Percentiles rank a stretch among this genome's conserved stretches.
Evolutionary conservation across 2,888 invertebrate genomes (phyloP).

Genomic region (Zygaena filipendulae): DNA sequence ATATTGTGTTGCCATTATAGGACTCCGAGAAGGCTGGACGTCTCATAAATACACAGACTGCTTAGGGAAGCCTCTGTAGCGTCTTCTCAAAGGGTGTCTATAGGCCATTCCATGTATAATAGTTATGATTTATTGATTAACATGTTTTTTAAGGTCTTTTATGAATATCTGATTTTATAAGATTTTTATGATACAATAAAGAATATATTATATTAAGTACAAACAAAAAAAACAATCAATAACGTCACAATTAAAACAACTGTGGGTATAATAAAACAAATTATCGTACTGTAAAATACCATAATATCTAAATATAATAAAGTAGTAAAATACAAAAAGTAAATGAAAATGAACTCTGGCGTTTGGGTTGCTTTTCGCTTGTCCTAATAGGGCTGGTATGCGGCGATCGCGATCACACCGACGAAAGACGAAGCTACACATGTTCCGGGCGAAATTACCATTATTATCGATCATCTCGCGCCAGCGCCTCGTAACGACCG

Average conservation of each 20-base stretch:
- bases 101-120: too few species aligned
- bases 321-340: too few species aligned
- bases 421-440: conserved; percentile 55
- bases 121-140: too few species aligned
- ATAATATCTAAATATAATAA: too few species aligned
- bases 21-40: conserved; percentile 46
- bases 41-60: conserved; percentile 53
- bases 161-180: too few species aligned
- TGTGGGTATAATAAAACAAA: too few species aligned
- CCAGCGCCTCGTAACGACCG: conserved; percentile 57
- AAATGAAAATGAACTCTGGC: conserved; percentile 26
- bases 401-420: conserved; percentile 45
- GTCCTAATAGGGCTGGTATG: conserved; percentile 53
- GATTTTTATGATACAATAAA: too few species aligned
- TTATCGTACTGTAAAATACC: too few species aligned
- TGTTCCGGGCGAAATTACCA: conserved; percentile 61
- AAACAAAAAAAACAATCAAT: too few species aligned
- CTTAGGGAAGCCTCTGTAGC: conserved; percentile 26
- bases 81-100: conserved; percentile 29
- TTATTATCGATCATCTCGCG: conserved; percentile 67
- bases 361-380: conserved; percentile 38
- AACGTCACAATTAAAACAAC: too few species aligned
- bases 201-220: too few species aligned
- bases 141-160: too few species aligned
- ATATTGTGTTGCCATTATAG: conserved; percentile 68